Base-by-base conservation (phyloP, 1,140 invertebrate genomes). In the Drosophila mauritiana region DNA sequence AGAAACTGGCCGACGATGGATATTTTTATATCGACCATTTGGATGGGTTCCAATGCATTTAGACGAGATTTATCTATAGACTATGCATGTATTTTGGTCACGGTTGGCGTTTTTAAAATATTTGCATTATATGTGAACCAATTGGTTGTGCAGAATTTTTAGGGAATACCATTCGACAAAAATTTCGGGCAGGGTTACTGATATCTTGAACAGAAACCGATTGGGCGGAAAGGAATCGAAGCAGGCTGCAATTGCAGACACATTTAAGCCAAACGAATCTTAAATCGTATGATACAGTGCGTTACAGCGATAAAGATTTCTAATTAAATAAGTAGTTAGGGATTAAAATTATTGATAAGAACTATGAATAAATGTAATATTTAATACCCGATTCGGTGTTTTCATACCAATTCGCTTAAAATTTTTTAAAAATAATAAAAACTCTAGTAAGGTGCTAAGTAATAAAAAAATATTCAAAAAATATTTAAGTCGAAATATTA, bases 21-120 rank as follows among this genome's bases (percentile, higher is more conserved):
- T 91, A 91, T 91, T 91, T 91, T 78, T 91, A 91, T 91, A 88
- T 83, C 80, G 69, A 75, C 83, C 81, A 90, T 91, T 91, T 91
- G 88, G 88, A 91, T 76, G 69, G 63, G 77, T 88, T 91, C 88
- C 88, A 91, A 91, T 91, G 88, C 89, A 88, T 91, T 91, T 89
- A 91, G 80, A 80, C 68, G 63, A 83, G 77, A 91, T 80, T 88
- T 88, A 83, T 88, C 82, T 89, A 90, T 88, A 88, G 83, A 88
- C 54, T 73, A 85, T 85, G 75, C 59, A 89, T 89, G 77, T 88
- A 88, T 90, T 90, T 74, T 90, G 85, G 84, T 88, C 84, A 89
- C 84, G 84, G 84, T 90, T 90, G 84, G 49, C 77, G 80, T 89
- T 78, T 83, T 72, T 62, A 61, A 86, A 81, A 88, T 88, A 86